Evolutionary conservation across 2,888 invertebrate genomes (phyloP).

Genomic region (Cryptops parisi): DNA sequence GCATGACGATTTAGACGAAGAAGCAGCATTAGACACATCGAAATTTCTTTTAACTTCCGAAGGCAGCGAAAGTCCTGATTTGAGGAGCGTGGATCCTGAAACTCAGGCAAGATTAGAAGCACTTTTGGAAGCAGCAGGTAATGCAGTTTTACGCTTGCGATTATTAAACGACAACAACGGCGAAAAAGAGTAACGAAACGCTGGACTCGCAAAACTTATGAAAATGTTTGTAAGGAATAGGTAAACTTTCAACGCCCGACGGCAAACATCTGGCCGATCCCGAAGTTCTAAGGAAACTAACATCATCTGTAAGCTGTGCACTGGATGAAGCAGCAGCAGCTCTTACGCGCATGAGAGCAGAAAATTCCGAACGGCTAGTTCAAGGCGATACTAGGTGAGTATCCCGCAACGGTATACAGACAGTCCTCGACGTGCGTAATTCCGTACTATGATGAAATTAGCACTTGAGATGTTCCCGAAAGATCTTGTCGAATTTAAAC

Average conservation of each 20-base stretch:
- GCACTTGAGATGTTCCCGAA: no score
- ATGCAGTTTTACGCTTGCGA: no score
- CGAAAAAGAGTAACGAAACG: no score
- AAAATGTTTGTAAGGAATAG: constrained; percentile 45
- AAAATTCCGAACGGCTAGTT: constrained; percentile 54
- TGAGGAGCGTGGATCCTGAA: constrained; percentile 45
- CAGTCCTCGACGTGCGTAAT: no score
- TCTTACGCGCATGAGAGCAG: constrained; percentile 86
- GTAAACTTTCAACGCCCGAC: constrained; percentile 53
- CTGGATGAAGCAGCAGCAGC: constrained; percentile 95
- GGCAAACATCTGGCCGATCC: constrained; percentile 60
- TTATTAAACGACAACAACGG: no score
- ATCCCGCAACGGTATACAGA: no score
- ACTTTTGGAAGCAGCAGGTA: constrained; percentile 80
- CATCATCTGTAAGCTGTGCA: constrained; percentile 81
- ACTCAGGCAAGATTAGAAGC: constrained; percentile 84
- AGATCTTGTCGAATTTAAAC: no score
- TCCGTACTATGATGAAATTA: no score
- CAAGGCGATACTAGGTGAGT: constrained; percentile 30
- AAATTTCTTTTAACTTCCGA: constrained; percentile 47
- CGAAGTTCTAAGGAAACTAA: constrained; percentile 69
- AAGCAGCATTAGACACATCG: constrained; percentile 44
- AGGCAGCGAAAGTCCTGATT: constrained; percentile 31
- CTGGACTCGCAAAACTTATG: not conserved
- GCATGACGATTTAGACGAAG: constrained; percentile 48